Evolutionary conservation across 2,113 vertebrate genomes (phyloP).

Genomic region (Eira barbara): DNA sequence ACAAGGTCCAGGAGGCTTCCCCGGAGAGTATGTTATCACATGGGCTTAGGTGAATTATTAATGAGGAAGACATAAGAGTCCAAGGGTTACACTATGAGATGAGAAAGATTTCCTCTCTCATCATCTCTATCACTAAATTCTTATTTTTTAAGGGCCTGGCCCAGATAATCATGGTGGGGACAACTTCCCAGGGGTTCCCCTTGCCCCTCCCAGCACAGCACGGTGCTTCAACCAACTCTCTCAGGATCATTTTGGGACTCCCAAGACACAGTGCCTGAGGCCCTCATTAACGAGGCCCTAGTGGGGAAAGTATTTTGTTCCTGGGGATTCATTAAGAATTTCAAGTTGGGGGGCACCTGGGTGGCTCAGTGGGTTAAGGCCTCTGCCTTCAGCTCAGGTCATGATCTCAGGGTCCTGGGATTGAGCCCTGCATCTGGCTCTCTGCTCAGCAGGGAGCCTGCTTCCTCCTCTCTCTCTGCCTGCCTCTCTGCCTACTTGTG

Average conservation of each 20-base stretch:
- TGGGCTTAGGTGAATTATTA: too few relatives aligned
- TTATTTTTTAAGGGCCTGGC: neutral
- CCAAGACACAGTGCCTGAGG: neutral
- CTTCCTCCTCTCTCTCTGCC: too few relatives aligned
- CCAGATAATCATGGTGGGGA: neutral
- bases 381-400: too few relatives aligned
- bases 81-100: neutral
- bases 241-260: neutral
- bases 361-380: too few relatives aligned
- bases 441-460: too few relatives aligned
- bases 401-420: too few relatives aligned
- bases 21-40: neutral
- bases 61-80: neutral
- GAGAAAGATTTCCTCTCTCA: neutral
- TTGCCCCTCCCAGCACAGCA: neutral
- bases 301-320: neutral
- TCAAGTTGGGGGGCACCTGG: neutral
- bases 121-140: neutral
- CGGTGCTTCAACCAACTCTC: neutral
- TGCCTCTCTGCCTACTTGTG: too few relatives aligned
- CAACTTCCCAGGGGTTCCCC: neutral
- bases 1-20: neutral
- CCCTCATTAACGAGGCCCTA: neutral
- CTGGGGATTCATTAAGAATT: neutral
- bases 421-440: too few relatives aligned